Conservation (phyloP, 2,797 vertebrate genomes). For the Lateolabrax maculatus region DNA sequence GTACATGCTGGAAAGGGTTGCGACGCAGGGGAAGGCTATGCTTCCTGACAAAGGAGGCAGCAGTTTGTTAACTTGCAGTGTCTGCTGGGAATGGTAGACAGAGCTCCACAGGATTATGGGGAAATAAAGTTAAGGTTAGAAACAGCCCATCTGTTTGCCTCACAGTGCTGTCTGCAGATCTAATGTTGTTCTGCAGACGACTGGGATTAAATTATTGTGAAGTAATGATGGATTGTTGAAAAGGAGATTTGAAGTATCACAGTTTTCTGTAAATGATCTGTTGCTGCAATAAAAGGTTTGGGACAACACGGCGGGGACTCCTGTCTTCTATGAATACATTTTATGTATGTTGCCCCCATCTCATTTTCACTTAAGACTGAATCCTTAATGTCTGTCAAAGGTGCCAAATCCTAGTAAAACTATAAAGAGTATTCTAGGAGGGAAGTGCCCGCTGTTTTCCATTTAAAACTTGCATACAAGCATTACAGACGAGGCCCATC, state of each 20-base stretch:
- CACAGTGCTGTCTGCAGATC: constrained; percentile 42
- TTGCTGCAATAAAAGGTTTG: constrained; percentile 86
- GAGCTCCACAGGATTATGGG: background rate
- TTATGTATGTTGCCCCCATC: background rate
- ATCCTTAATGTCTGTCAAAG: background rate
- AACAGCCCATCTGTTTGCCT: constrained; percentile 8
- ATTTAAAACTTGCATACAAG: too few species aligned
- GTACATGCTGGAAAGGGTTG: constrained; percentile 15
- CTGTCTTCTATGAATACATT: accelerated
- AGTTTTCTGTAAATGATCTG: constrained; percentile 77
- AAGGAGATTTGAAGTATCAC: constrained; percentile 62
- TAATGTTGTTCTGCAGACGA: constrained; percentile 53
- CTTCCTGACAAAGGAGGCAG: constrained; percentile 20
- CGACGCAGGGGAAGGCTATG: constrained; percentile 17
- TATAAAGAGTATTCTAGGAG: too few species aligned
- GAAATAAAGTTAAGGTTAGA: background rate
- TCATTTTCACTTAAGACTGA: background rate
- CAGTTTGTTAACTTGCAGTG: background rate
- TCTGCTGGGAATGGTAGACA: background rate
- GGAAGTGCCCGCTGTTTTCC: too few species aligned
- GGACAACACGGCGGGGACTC: constrained; percentile 62
- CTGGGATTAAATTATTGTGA: constrained; percentile 81
- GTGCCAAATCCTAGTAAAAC: background rate
- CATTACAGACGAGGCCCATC: too few species aligned
- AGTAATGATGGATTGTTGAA: constrained; percentile 53